Base-by-base conservation (phyloP, 2,888 invertebrate genomes). In the Hyppa rectilinea region DNA sequence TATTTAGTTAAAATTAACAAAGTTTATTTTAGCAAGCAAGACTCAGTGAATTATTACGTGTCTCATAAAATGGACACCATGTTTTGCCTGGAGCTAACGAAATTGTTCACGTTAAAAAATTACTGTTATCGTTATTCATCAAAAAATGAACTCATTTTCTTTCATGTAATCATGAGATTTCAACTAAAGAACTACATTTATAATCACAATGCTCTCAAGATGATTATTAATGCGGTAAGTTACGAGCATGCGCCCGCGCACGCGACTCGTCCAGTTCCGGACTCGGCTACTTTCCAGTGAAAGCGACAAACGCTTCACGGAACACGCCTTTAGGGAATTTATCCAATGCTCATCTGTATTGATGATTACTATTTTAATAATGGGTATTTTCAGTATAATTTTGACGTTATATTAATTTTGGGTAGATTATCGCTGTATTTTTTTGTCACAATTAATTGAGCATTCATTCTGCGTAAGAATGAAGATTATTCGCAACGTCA, bases 221-320 rank as follows among this genome's bases (percentile, higher is more conserved):
- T 70, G 45, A 81, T 79, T 60, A 79, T 78, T 20, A 66, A 80
- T 73, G 69, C 73, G 53, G 70, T 43, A 65, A 70, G 53, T 69
- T 71, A 71, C 71, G 29, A 74, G 31, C 66, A 74, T 65, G 53
- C 50, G 75, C 59, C 4, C 65, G 86, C 86, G 82, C 87, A 80
- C 84, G 87, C 86, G 77, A 87, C 79, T 77, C 72, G 67, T 68
- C 85, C 87, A 84, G 92, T 92, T 92, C 94, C 93, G 93, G 90
- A 85, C 87, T 82, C 56, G 68, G 83, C 86, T 80, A 91, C 94
- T 95, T 95, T 95, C 95, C 91, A 94, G 91, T 92, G 95, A 94
- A 94, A 94, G 95, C 91, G 92, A 91, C 90, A 87, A 84, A 81
- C 80, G 77, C 87, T 88, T 88, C 88, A 88, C 85, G 87, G 87